These are phyloP conservation scores for Xestia xanthographa DNA, from an alignment of 2,888 invertebrate species.

Conservation along the genomic window DNA sequence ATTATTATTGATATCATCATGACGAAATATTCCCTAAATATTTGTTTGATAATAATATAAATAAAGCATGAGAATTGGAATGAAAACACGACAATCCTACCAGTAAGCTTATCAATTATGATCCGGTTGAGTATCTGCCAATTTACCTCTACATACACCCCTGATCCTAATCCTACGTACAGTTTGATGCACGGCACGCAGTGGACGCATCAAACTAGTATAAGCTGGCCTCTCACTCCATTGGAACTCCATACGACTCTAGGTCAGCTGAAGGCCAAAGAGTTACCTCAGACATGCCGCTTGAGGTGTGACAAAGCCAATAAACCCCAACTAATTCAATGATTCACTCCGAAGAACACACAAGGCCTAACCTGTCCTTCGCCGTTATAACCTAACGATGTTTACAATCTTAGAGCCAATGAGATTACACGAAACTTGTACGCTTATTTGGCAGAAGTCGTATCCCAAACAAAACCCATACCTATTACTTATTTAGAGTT, in stretches of 20 bases:
- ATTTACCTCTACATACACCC: neutral
- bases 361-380: slow-evolving; percentile 48
- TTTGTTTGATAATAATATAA: neutral
- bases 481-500: slow-evolving; percentile 18
- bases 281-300: neutral
- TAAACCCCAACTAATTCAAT: slow-evolving; percentile 38
- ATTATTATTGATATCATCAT: neutral
- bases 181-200: neutral
- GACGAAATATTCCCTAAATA: neutral
- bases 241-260: neutral
- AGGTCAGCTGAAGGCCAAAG: neutral
- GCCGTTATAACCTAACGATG: slow-evolving; percentile 58
- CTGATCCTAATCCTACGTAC: neutral
- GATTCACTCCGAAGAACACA: slow-evolving; percentile 39
- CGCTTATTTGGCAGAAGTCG: slow-evolving; percentile 11
- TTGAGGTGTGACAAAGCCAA: slow-evolving; percentile 26
- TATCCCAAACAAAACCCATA: slow-evolving; percentile 20
- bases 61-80: neutral
- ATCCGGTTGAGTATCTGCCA: neutral
- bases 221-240: neutral
- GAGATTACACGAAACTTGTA: slow-evolving; percentile 45
- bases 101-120: slow-evolving; percentile 4
- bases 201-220: neutral
- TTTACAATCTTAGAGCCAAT: slow-evolving; percentile 45
- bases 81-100: neutral